Base-by-base conservation (phyloP, 2,797 vertebrate genomes). In the Sebastes itinus region DNA sequence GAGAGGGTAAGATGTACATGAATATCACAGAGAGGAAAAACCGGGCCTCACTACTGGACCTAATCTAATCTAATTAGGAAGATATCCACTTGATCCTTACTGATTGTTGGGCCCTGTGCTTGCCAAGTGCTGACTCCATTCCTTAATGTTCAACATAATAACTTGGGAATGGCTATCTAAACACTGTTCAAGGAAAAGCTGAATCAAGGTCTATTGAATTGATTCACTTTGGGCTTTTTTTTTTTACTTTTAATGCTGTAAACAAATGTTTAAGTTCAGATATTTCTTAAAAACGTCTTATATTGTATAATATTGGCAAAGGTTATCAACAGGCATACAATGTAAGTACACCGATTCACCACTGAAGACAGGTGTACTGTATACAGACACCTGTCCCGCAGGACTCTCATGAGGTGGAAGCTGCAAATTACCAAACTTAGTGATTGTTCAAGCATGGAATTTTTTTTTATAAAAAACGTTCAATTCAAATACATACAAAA, bases 51-150 rank as follows among this genome's bases (percentile, higher is more conserved):
- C 76, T 78, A 72, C 69, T 72, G 69, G 75, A 78, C 61, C 67
- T 77, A 60, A 85, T 87, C 74, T 89, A 90, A 90, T 81, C 61
- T 78, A 91, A 90, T 90, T 69, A 88, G 79, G 52, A 70, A 81
- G 71, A 80, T 65, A 87, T 83, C 68, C 77, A 86, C 70, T 81
- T 88, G 32, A 88, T 87, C 78, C 62, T 72, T 46, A 10, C 66
- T 86, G 76, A 84, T 84, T 89, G 77, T 61, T 70, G 6, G 67
- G 27, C 14, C 20, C 18, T 68, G 38, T 73, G 42, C 23, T 56
- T 77, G 84, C 78, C 83, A 86, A 87, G 20, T 30, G 38, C 52
- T 80, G 72, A 77, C 62, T 88, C 72, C 18, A 75, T 79, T 70
- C 63, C 25, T 75, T 69, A 64, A 42, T 70, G 35, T 33, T 80